Conservation (phyloP, 2,888 invertebrate species). For the Stenotaenia linearis region DNA sequence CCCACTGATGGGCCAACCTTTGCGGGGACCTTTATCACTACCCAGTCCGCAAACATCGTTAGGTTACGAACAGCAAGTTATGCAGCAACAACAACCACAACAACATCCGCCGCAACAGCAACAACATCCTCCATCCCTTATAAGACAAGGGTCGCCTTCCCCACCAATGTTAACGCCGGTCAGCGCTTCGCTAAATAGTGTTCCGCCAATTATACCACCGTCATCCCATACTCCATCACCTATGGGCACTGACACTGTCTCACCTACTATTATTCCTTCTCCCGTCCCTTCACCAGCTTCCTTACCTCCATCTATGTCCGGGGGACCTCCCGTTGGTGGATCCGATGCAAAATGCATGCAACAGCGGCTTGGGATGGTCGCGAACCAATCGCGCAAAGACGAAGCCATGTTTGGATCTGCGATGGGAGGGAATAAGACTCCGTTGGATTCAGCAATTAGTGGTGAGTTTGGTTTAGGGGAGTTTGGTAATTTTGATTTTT, state of each 20-base stretch:
- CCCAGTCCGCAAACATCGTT: slow-evolving; percentile 29
- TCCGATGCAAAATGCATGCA: not conserved
- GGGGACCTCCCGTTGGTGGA: not conserved
- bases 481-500: too few species aligned
- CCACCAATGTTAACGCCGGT: slow-evolving; percentile 29
- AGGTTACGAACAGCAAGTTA: slow-evolving; percentile 60
- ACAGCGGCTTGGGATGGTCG: not conserved
- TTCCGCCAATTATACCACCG: slow-evolving; percentile 26
- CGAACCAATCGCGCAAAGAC: not conserved
- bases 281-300: slow-evolving; percentile 34
- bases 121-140: slow-evolving; percentile 34
- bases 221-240: slow-evolving; percentile 33
- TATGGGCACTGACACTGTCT: slow-evolving; percentile 21
- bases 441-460: not conserved
- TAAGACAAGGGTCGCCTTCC: slow-evolving; percentile 34
- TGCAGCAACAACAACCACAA: slow-evolving; percentile 49
- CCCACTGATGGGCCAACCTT: not conserved
- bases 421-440: not conserved
- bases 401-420: not conserved
- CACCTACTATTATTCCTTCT: slow-evolving; percentile 31
- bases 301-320: not conserved
- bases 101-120: slow-evolving; percentile 36
- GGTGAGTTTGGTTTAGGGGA: too few species aligned
- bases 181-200: not conserved
- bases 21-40: not conserved